These are phyloP conservation scores for Hycleus phaleratus DNA, from an alignment of 1,140 invertebrate genomes.

Conservation along the genomic window DNA sequence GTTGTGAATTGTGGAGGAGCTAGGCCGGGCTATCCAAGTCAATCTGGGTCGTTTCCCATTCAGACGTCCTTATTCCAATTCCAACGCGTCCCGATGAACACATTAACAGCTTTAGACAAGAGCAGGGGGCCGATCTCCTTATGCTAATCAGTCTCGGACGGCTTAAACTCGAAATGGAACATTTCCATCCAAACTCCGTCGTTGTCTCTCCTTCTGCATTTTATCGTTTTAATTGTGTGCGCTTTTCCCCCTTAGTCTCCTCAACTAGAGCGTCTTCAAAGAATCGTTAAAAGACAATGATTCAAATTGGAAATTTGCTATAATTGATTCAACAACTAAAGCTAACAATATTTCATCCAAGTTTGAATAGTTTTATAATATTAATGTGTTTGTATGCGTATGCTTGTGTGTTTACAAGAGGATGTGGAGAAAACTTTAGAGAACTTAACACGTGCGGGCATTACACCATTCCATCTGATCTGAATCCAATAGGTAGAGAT, in stretches of 20 bases:
- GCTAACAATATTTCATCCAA: no score
- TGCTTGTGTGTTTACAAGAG: neutral
- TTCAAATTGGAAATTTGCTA: no score
- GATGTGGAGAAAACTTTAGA: slow-evolving; percentile 24
- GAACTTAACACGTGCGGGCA: slow-evolving; percentile 28
- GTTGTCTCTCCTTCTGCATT: no score
- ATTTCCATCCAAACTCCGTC: no score
- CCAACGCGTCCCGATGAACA: slow-evolving; percentile 25
- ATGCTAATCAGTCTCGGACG: slow-evolving; percentile 27
- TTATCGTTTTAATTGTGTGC: no score
- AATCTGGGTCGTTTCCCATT: slow-evolving; percentile 24
- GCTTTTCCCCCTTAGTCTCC: no score
- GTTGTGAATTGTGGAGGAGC: neutral
- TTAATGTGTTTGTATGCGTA: no score
- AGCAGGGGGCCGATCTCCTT: slow-evolving; percentile 24
- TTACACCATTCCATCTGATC: slow-evolving; percentile 28
- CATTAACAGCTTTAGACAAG: slow-evolving; percentile 30
- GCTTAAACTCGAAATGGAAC: slow-evolving; percentile 12
- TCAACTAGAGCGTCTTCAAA: no score
- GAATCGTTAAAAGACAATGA: no score
- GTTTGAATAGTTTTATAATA: no score
- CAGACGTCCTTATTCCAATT: slow-evolving; percentile 21
- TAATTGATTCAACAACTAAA: no score
- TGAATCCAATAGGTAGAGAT: slow-evolving; percentile 30
- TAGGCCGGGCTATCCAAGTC: slow-evolving; percentile 20